Evolutionary conservation across 2,113 vertebrate genomes (phyloP), one percentile per base, ranked within the genome.

Genomic region (Pungitius pungitius): DNA sequence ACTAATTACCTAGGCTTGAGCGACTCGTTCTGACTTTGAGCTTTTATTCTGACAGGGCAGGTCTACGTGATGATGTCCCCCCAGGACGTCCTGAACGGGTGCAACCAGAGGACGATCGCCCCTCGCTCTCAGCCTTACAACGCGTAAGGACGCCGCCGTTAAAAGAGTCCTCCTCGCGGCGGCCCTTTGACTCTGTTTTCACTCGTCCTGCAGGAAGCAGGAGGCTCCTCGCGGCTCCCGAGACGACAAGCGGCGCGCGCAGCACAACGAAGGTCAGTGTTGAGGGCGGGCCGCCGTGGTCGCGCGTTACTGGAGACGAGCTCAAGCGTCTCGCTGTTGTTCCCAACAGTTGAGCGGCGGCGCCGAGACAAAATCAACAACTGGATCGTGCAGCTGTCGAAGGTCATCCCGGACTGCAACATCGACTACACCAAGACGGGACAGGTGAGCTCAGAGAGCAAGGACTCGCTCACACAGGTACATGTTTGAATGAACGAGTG

Each of bases 11-110:
- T 35, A 35, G 33, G 7, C 33, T n/a, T 35, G 33, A 35, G 33
- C 33, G 33, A 35, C 33, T 35, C 1, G 33, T 15, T 18, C 70
- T 79, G 9, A 57, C 9, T 0, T 15, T 13, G 8, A 55, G 4
- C 6, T 69, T 66, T 37, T 84, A n/a, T 69, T 62, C 59, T 55
- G 51, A 30, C 85, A 98, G 96, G 97, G 59, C 97, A 98, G 74
- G 95, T 98, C 68, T 98, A 97, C 60, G 96, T 98, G 84, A 98
- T 98, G 97, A 98, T 98, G 97, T 97, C 97, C 2, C 96, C 96
- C 0, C 97, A 98, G 87, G 97, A 98, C 66, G 96, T 98, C 66
- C 90, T 98, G 73, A 95, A 95, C 0, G 95, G 95, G 7, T 94
- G 95, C 13, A 93, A 93, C 56, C 96, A 96, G 90, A 93, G 96